Evolutionary conservation across 2,888 invertebrate species (phyloP), one percentile per base, ranked within the genome.

Genomic region (Criorhina ranunculi): DNA sequence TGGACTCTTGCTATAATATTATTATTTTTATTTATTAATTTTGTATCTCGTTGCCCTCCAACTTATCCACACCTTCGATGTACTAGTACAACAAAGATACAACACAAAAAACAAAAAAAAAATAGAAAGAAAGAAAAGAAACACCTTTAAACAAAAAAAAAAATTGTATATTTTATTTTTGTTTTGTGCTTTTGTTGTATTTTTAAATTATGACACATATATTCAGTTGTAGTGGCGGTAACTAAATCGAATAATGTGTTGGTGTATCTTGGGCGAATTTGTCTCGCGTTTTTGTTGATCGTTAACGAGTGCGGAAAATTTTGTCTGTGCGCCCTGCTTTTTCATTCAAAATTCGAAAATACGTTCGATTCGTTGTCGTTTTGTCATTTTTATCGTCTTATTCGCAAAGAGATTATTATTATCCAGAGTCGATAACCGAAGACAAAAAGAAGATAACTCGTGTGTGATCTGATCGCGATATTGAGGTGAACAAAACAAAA

Each of bases 131-230:
- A 67, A 67, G 53, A 44, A 72, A 46, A 33, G 70, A 79, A 73
- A 73, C 73, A 83, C 73, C 73, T 72, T n/a, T n/a, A n/a, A n/a
- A n/a, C n/a, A n/a, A n/a, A n/a, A n/a, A n/a, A n/a, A n/a, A 62
- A 51, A 72, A 55, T 15, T 60, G n/a, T 59, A 60, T 62, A 76
- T 66, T 79, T 82, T 82, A 82, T 78, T 83, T 86, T 86, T 62
- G 81, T 81, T 81, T 72, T 67, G 70, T 81, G 81, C 67, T 86
- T 81, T 86, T 81, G 77, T 81, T 86, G 86, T 86, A 86, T 86
- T 86, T 86, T 86, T 86, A 86, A 86, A 86, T 86, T 86, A 86
- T 86, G 86, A 86, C 86, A 86, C 86, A 86, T 85, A 46, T 81
- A 72, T 81, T 86, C 60, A 66, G 81, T 67, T 81, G 81, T 67